Conservation (phyloP, 2,888 invertebrate genomes). For the Drosophila rubida region DNA sequence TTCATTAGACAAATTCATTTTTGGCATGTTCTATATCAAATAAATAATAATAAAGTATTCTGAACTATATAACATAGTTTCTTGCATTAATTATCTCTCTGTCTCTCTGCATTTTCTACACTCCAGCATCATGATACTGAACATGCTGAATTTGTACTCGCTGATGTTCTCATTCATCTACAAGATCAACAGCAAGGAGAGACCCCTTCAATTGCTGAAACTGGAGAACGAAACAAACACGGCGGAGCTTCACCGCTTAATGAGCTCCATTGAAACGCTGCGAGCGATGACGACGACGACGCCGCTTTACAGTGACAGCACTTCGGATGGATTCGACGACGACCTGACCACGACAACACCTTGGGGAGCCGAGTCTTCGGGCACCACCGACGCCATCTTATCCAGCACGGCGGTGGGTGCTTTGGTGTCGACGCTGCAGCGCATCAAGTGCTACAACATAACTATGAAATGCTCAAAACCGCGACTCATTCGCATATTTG, state of each 20-base stretch:
- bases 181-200: conserved; percentile 88
- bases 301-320: conserved; percentile 58
- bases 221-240: conserved; percentile 86
- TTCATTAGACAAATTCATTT: too few relatives aligned
- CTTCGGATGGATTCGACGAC: conserved; percentile 47
- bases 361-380: conserved; percentile 32
- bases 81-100: neutral
- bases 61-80: too few relatives aligned
- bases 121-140: conserved; percentile 95
- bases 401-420: conserved; percentile 64
- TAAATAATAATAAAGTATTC: too few relatives aligned
- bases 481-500: conserved; percentile 49
- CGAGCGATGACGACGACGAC: conserved; percentile 58
- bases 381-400: conserved; percentile 65
- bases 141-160: conserved; percentile 97
- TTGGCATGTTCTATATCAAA: too few relatives aligned
- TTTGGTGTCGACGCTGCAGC: conserved; percentile 53
- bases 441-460: conserved; percentile 82
- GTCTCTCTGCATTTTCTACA: neutral
- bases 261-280: conserved; percentile 68
- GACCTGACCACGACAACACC: conserved; percentile 47
- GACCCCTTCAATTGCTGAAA: conserved; percentile 85
- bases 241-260: conserved; percentile 61
- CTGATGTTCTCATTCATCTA: conserved; percentile 96
- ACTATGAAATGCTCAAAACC: conserved; percentile 82